Evolutionary conservation across 1,140 invertebrate genomes (phyloP).

Genomic region (Drosophila lacteicornis): DNA sequence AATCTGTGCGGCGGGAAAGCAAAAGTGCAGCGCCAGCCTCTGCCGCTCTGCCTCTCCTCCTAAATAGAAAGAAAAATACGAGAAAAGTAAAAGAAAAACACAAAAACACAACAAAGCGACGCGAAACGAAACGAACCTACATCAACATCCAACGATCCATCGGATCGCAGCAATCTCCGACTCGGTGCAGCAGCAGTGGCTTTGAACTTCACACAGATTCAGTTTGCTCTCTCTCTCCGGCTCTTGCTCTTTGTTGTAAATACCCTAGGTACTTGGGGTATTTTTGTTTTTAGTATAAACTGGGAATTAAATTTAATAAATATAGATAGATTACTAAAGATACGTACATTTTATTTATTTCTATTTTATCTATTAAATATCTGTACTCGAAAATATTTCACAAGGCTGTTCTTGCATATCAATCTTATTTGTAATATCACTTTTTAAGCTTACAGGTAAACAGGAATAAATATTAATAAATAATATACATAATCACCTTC

Average conservation of each 20-base stretch:
- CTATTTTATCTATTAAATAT: not conserved
- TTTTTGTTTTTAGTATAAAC: not conserved
- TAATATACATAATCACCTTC: not conserved
- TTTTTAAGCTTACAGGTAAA: no score
- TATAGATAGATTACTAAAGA: no score
- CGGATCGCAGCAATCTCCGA: slow-evolving; percentile 47
- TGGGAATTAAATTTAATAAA: not conserved
- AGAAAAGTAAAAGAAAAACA: slow-evolving; percentile 29
- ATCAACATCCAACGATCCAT: slow-evolving; percentile 61
- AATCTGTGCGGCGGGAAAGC: slow-evolving; percentile 80
- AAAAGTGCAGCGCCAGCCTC: slow-evolving; percentile 68
- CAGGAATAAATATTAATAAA: not conserved
- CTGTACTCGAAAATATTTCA: not conserved
- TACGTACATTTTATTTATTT: no score
- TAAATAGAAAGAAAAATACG: slow-evolving; percentile 29
- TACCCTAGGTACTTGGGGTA: not conserved
- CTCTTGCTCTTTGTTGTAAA: slow-evolving; percentile 39
- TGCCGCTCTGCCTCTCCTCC: slow-evolving; percentile 4
- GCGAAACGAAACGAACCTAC: slow-evolving; percentile 70
- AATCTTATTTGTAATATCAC: no score
- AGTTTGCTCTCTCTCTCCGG: slow-evolving; percentile 10
- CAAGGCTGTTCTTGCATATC: no score
- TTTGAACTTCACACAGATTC: slow-evolving; percentile 81
- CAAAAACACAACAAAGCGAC: slow-evolving; percentile 43
- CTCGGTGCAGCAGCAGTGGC: slow-evolving; percentile 63